A percentile compares a stretch with the other conserved stretches of the same genome.
Conservation (phyloP, 37 sponge, comb jelly and placozoan species). For the Axinella damicornis region DNA sequence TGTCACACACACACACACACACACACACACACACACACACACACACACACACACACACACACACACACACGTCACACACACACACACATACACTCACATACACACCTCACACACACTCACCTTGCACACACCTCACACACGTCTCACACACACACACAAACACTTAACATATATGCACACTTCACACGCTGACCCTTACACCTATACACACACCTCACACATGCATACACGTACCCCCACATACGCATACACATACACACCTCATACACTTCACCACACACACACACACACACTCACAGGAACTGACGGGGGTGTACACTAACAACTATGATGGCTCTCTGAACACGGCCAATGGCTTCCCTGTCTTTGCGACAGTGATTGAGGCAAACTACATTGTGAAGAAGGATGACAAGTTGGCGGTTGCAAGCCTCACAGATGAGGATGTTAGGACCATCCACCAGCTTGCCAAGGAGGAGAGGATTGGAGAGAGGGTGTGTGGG, state of each 20-base stretch:
- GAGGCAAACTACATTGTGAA: conserved; percentile 94
- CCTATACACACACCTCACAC: neutral
- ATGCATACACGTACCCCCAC: neutral
- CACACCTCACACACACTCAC: too few relatives aligned
- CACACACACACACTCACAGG: conserved; percentile 53
- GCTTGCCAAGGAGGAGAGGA: conserved; percentile 92
- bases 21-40: too few relatives aligned
- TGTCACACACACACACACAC: neutral
- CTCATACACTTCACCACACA: neutral
- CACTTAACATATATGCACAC: too few relatives aligned
- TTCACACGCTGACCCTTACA: neutral
- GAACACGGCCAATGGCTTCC: conserved; percentile 99
- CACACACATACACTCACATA: too few relatives aligned
- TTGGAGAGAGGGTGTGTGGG: conserved; percentile 84
- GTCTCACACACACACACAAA: neutral
- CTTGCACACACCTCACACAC: neutral
- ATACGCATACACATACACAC: neutral
- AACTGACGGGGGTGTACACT: conserved; percentile 94
- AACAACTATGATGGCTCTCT: conserved; percentile 97
- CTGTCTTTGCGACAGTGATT: conserved; percentile 98
- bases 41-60: too few relatives aligned
- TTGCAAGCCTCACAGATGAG: conserved; percentile 94
- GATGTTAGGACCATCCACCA: conserved; percentile 86
- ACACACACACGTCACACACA: too few relatives aligned
- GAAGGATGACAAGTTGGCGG: conserved; percentile 92